Percentiles rank a stretch among this genome's conserved stretches.
phyloP scores from a whole-genome alignment of 2,888 invertebrate species.

The Lasioglossum vierecki region DNA sequence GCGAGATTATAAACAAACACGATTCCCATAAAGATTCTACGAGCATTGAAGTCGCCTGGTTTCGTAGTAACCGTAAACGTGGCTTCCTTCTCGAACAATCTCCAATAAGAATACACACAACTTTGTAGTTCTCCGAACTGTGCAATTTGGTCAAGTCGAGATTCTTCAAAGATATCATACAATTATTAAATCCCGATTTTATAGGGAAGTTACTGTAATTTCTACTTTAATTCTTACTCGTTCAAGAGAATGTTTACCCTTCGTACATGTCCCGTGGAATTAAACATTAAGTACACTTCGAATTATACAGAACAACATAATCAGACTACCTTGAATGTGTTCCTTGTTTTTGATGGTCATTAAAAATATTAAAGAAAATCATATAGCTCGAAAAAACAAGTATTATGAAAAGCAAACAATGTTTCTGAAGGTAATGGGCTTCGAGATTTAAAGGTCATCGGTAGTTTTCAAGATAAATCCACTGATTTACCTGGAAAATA shows the following conservation, averaged over 20 bases:
- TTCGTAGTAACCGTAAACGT: conserved; percentile 12
- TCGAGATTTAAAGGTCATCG: background rate
- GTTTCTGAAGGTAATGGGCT: background rate
- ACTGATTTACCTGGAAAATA: background rate
- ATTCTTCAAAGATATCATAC: background rate
- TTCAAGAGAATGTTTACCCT: background rate
- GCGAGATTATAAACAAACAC: conserved; percentile 3
- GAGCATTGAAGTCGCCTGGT: background rate
- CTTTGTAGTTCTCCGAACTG: background rate
- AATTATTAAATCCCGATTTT: no score
- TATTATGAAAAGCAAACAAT: background rate
- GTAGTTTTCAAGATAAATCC: background rate
- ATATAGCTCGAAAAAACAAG: background rate
- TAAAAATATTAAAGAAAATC: background rate
- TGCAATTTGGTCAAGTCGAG: background rate
- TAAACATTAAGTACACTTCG: background rate
- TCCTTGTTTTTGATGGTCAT: background rate
- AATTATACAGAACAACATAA: background rate
- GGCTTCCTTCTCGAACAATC: background rate
- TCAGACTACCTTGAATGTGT: background rate
- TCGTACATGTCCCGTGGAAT: background rate
- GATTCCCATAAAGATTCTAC: conserved; percentile 5
- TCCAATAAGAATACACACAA: background rate
- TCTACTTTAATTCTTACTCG: background rate
- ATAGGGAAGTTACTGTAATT: no score